Base-by-base conservation (phyloP, 2,113 vertebrate species). In the Recurvirostra avosetta region DNA sequence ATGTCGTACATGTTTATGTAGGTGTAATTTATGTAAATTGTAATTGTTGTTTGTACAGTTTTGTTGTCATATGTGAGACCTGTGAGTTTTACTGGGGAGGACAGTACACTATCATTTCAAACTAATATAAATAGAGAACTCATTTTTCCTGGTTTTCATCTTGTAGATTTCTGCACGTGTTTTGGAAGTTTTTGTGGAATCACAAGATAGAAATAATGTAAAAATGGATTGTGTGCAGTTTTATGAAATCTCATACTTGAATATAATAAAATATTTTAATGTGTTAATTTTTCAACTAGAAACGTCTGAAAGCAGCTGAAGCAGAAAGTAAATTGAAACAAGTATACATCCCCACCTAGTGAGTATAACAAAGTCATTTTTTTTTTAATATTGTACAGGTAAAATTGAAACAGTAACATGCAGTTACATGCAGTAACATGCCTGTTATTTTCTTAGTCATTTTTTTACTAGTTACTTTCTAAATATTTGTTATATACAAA, bases 291-390 rank as follows among this genome's bases (percentile, higher is more conserved):
- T 98, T 79, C 66, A 87, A 95, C 96, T 98, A 99, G 99, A 99
- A 99, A 98, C 98, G 99, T 90, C 98, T 99, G 97, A 99, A 99
- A 98, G 99, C 99, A 16, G 99, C 99, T 84, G 99, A 99, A 98
- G 99, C 99, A 62, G 99, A 99, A 96, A 99, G 99, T 98, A 99
- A 99, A 97, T 98, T 99, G 98, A 99, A 99, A 97, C 99, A 99
- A 98, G 99, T 99, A 56, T 99, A 99, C 98, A 99, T 99, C 97
- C 99, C 99, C 90, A 99, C 99, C 94, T 99, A 99, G 99, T 99
- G 98, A 99, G 99, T 99, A 96, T 96, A 47, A 79, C n/a, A 96
- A 85, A 88, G 6, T 73, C 3, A 5, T 38, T 38, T 40, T 63
- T 94, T 90, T 61, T 59, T 58, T 47, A 91, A 34, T 77, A 77